These are phyloP conservation scores for Amaurobius ferox DNA, from an alignment of 2,888 invertebrate species.

Conservation along the genomic window DNA sequence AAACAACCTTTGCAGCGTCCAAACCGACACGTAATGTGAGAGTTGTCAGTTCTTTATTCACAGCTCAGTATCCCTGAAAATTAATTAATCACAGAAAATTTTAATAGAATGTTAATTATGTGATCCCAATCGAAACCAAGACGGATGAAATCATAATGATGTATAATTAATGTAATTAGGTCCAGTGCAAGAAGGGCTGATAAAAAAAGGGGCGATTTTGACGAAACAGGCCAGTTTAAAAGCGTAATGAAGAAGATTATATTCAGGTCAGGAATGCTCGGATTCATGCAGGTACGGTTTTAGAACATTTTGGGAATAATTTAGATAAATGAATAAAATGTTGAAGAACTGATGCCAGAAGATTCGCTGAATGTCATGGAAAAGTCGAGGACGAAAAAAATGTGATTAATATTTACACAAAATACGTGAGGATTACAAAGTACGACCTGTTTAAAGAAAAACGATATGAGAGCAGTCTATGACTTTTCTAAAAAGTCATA, in stretches of 20 bases:
- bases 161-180: conserved; percentile 10
- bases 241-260: not conserved
- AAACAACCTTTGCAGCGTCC: not conserved
- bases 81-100: not conserved
- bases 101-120: conserved; percentile 7
- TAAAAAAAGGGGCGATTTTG: not conserved
- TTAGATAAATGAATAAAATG: conserved; percentile 3
- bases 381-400: not conserved
- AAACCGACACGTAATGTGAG: not conserved
- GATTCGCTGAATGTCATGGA: not conserved
- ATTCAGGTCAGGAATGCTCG: not conserved
- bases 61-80: not conserved
- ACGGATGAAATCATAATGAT: not conserved
- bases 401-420: not conserved
- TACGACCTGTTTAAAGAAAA: not conserved
- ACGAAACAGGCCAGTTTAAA: not conserved
- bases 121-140: not conserved
- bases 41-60: not conserved
- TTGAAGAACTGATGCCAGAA: not conserved
- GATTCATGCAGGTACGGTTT: not conserved
- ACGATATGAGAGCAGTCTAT: too few species aligned
- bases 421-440: not conserved
- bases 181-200: not conserved
- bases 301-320: not conserved
- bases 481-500: too few species aligned